Conservation (phyloP, 2,888 invertebrate species). For the Cosmopolites sordidus region DNA sequence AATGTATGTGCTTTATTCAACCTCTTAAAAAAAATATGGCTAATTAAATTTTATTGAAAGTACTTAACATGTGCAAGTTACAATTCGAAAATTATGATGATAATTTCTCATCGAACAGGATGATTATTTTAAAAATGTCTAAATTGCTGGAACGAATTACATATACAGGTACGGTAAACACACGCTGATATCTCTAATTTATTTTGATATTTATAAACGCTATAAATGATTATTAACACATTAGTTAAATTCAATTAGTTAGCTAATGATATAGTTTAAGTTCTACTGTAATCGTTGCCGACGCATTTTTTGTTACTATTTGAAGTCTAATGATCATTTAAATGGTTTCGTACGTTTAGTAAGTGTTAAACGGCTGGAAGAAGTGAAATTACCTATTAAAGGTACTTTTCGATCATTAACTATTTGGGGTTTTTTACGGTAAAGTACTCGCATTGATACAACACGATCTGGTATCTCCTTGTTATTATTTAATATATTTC, state of each 20-base stretch:
- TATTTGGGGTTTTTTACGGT: too few species aligned
- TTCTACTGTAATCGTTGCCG: not conserved
- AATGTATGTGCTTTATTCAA: too few species aligned
- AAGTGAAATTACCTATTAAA: not conserved
- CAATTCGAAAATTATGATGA: not conserved
- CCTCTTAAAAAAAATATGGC: too few species aligned
- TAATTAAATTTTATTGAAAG: too few species aligned
- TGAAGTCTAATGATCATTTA: not conserved
- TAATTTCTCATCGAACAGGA: not conserved
- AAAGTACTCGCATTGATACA: too few species aligned
- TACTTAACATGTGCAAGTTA: not conserved
- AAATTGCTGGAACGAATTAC: not conserved
- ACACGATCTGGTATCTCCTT: too few species aligned
- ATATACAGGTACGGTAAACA: too few species aligned
- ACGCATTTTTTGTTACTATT: not conserved
- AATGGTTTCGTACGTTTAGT: not conserved
- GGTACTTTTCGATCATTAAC: not conserved
- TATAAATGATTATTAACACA: slow-evolving; percentile 1
- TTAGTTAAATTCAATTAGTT: slow-evolving; percentile 2
- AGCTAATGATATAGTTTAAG: not conserved
- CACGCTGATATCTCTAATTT: not conserved
- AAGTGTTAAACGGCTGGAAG: not conserved
- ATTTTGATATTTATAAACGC: not conserved
- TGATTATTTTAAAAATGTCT: not conserved
- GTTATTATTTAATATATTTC: too few species aligned